These are phyloP conservation scores for Papilio protenor DNA, from an alignment of 2,888 invertebrate species.

Conservation along the genomic window DNA sequence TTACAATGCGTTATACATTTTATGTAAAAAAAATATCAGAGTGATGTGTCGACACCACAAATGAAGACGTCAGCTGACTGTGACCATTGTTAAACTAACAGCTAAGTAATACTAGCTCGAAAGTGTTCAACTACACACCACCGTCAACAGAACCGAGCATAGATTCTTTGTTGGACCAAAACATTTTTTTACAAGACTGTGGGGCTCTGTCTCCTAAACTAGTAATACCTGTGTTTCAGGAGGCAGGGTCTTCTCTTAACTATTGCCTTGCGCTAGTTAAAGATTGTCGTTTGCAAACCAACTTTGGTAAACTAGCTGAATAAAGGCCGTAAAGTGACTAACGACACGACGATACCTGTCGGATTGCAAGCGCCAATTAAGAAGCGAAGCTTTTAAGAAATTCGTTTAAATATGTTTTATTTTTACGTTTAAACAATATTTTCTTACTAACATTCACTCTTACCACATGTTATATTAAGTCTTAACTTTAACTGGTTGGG, in stretches of 20 bases:
- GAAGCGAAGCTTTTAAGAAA: no score
- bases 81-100: slow-evolving; percentile 6
- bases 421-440: not conserved
- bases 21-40: not conserved
- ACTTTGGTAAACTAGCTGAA: no score
- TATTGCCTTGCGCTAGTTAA: no score
- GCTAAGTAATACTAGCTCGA: slow-evolving; percentile 13
- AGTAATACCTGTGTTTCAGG: no score
- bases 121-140: slow-evolving; percentile 22
- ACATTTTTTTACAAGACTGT: no score
- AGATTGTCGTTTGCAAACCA: no score
- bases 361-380: no score
- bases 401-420: not conserved
- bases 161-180: no score
- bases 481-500: not conserved
- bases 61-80: slow-evolving; percentile 23
- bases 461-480: not conserved
- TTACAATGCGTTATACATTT: not conserved
- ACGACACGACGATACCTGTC: no score
- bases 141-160: not conserved
- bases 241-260: no score
- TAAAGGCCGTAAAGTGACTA: no score
- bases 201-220: no score
- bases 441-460: not conserved
- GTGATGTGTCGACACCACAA: slow-evolving; percentile 13